Conservation (phyloP, 1,140 invertebrate genomes). For the Drosophila ercepeae region DNA sequence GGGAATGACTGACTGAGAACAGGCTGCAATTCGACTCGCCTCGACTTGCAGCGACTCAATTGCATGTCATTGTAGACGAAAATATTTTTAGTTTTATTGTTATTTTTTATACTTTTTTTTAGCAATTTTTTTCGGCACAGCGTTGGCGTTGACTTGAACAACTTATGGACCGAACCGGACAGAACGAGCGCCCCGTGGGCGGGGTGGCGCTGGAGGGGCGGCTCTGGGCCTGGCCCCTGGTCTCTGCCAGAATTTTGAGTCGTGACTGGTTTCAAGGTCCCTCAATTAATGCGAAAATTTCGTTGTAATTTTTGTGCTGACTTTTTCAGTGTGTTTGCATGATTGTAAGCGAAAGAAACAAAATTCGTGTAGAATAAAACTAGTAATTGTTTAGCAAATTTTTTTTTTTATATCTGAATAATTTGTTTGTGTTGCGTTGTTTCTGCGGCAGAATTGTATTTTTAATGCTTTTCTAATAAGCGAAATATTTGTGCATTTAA, state of each 20-base stretch:
- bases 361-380: constrained; percentile 80
- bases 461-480: constrained; percentile 78
- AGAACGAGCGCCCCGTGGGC: neutral
- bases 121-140: constrained; percentile 59
- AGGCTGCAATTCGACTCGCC: constrained; percentile 42
- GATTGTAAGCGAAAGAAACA: constrained; percentile 60
- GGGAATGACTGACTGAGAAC: constrained; percentile 22
- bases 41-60: constrained; percentile 63
- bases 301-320: constrained; percentile 61
- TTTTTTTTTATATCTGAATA: constrained; percentile 18
- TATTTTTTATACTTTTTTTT: constrained; percentile 50
- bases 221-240: constrained; percentile 48
- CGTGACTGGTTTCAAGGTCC: constrained; percentile 79
- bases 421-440: constrained; percentile 35
- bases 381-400: constrained; percentile 70
- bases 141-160: constrained; percentile 53
- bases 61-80: constrained; percentile 78
- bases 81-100: constrained; percentile 56
- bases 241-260: constrained; percentile 74
- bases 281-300: constrained; percentile 81
- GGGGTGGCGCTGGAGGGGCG: constrained; percentile 1
- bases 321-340: constrained; percentile 55
- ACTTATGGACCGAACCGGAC: constrained; percentile 50
- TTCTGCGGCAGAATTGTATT: constrained; percentile 34
- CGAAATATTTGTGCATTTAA: constrained; percentile 75